Base-by-base conservation (phyloP, 2,113 vertebrate genomes). In the Caracal caracal region DNA sequence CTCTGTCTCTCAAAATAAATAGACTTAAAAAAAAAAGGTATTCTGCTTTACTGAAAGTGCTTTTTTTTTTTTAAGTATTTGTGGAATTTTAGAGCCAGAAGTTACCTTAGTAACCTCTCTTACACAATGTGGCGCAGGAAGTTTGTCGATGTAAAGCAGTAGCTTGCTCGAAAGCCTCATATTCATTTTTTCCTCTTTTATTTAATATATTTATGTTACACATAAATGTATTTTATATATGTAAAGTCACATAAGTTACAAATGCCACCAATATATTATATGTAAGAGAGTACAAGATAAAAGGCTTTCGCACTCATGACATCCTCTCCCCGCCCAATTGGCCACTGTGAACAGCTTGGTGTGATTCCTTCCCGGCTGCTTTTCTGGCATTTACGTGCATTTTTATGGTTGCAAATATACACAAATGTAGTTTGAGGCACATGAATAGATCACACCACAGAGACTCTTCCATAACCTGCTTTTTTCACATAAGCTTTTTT, bases 81-180 rank as follows among this genome's bases (percentile, higher is more conserved):
- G 13, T 71, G 82, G 82, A 85, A 88, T 81, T 91, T 88, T 56
- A 90, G 47, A 88, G 40, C 22, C 63, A 86, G 78, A 95, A 84
- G 59, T 90, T 83, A 88, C 28, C 28, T 51, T 30, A 28, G 15
- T 70, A 90, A 56, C 26, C 88, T 68, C 11, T 85, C 40, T 79
- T 88, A 33, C 2, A 1, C 78, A 76, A 51, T 1, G 61, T 81
- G 53, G 61, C 66, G 16, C 37, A 59, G 47, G 35, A 73, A 90
- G 80, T 26, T 80, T 93, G 30, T n/a, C 89, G 49, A 66, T 51
- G 47, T 43, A 86, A 71, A 47, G 7, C 53, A 61, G 12, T 40
- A 37, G 28, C 37, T 95, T 86, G 53, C 40, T 80, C 76, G 53
- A 22, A 90, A 73, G 5, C 20, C 20, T 85, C 37, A 20, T 43